phyloP scores from a whole-genome alignment of 1,140 invertebrate genomes.

The Rhyzopertha dominica region DNA sequence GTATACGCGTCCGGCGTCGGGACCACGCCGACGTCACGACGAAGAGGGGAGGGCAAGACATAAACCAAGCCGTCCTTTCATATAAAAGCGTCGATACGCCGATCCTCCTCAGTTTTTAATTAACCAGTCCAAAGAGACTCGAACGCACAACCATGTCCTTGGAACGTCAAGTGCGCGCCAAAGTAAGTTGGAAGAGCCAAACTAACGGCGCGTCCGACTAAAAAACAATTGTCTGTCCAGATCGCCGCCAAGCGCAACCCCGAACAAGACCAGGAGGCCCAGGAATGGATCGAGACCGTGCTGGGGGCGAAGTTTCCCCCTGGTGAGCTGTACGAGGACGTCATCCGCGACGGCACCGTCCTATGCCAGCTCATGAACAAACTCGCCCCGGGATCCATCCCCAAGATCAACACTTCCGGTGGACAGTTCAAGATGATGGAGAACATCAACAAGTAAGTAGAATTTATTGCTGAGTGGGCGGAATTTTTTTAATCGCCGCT shows the following conservation, averaged over 20 bases:
- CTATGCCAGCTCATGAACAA: constrained; percentile 91
- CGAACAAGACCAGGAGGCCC: constrained; percentile 80
- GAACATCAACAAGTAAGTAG: constrained; percentile 79
- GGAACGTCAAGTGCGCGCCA: constrained; percentile 73
- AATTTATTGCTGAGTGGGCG: too few species aligned
- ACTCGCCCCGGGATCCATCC: constrained; percentile 70
- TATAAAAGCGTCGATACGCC: constrained; percentile 36
- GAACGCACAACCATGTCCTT: constrained; percentile 57
- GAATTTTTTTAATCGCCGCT: too few species aligned
- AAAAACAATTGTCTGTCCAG: constrained; percentile 48
- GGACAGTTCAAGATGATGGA: constrained; percentile 95
- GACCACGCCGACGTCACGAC: constrained; percentile 7
- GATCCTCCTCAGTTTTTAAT: constrained; percentile 22
- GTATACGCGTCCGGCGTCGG: constrained; percentile 14
- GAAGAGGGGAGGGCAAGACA: constrained; percentile 16
- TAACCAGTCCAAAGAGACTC: constrained; percentile 16
- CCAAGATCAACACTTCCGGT: constrained; percentile 83
- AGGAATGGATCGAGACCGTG: constrained; percentile 87
- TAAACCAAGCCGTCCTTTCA: constrained; percentile 18
- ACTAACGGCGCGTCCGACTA: neutral
- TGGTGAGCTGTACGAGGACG: constrained; percentile 70
- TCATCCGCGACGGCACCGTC: constrained; percentile 79
- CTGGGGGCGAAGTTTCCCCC: constrained; percentile 80
- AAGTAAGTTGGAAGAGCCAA: constrained; percentile 61
- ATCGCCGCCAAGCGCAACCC: constrained; percentile 85